Base-by-base conservation (phyloP, 2,888 invertebrate genomes). In the Chloromyia formosa region DNA sequence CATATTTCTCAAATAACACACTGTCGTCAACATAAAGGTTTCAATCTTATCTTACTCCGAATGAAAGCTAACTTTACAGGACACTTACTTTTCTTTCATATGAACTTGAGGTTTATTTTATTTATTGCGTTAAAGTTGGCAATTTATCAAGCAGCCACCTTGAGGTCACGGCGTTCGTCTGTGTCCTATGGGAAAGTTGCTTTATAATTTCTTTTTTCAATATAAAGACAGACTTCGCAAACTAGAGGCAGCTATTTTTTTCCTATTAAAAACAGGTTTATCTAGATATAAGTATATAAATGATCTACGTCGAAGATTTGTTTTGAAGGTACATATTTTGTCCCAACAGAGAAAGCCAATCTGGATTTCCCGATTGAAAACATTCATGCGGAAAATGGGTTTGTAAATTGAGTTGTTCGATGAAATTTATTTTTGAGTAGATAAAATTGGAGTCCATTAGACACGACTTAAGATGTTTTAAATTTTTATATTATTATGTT, bases 51-150 rank as follows among this genome's bases (percentile, higher is more conserved):
- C n/a, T n/a, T n/a, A n/a, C n/a, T n/a, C n/a, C n/a, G 22, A 56
- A 35, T 69, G 69, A 69, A 68, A 68, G 53, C 23, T 53, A 14
- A 35, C 35, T 69, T 35, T 5, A 23, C 35, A 27, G 69, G 20
- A 16, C 64, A 14, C 16, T 64, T 18, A 1, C 42, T n/a, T n/a
- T n/a, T 42, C 64, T 18, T 54, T 27, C 53, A 54, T 9, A 9
- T 69, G 22, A 56, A 22, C 1, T 20, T 35, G 18, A 53, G 69
- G 54, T 54, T 69, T 58, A 56, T 71, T 56, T 71, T 58, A 71
- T 71, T 71, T 71, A 71, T 58, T 71, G 56, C 56, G 27, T 69
- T 54, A n/a, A 18, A 69, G 69, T 69, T 69, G 69, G 69, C 54
- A 58, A 71, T 71, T 71, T 71, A 71, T 71, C 71, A 71, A 71